Percentiles rank a stretch among this genome's conserved stretches.
Conservation (phyloP, 2,888 invertebrate genomes). For the Pyrrhia umbra region DNA sequence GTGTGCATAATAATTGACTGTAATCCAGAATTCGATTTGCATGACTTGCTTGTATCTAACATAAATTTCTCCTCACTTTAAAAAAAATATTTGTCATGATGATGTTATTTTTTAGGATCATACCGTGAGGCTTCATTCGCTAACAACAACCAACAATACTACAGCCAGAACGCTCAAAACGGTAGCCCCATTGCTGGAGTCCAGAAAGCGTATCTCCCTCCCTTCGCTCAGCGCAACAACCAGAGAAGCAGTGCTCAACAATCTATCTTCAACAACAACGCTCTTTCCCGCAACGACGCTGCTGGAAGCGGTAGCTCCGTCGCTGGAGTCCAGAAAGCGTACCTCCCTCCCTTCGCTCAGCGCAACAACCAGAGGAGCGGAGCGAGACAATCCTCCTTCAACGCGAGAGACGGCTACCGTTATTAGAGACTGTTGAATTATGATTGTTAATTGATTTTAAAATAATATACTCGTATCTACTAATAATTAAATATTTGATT, state of each 20-base stretch:
- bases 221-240: conserved; percentile 58
- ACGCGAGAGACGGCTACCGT: conserved; percentile 73
- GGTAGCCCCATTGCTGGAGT: conserved; percentile 37
- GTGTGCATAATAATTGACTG: no score
- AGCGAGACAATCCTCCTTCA: conserved; percentile 64
- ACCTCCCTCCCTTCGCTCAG: conserved; percentile 72
- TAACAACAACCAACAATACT: conserved; percentile 39
- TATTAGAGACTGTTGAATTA: conserved; percentile 60
- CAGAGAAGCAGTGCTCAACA: conserved; percentile 48
- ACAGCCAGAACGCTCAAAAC: conserved; percentile 42
- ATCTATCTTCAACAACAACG: conserved; percentile 61
- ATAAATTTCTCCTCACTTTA: no score
- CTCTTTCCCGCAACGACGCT: conserved; percentile 66
- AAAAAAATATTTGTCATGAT: no score
- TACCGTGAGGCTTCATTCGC: conserved; percentile 79
- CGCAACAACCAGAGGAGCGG: conserved; percentile 52
- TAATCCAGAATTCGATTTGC: no score
- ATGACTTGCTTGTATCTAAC: no score
- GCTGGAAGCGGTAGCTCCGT: conserved; percentile 51
- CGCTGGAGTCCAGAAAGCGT: conserved; percentile 66
- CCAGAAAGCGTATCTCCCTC: conserved; percentile 77
- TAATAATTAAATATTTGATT: background rate
- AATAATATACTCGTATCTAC: conserved; percentile 47
- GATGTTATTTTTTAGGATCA: conserved; percentile 69
- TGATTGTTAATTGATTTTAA: conserved; percentile 26